Base-by-base conservation (phyloP, 2,888 invertebrate genomes). In the Papilio elwesi region DNA sequence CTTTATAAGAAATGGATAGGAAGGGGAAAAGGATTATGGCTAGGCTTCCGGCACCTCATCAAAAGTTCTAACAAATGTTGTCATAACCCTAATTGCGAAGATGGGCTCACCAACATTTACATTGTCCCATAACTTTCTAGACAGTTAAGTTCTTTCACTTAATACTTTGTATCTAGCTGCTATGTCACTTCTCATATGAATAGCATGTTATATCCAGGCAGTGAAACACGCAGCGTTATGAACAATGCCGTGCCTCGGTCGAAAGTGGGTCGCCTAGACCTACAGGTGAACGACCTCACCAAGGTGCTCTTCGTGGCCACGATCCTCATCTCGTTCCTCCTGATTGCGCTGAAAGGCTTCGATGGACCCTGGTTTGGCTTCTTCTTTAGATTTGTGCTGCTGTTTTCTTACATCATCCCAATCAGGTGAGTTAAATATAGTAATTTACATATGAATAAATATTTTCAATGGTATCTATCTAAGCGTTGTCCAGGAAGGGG, bases 381-480 rank as follows among this genome's bases (percentile, higher is more conserved):
- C 90, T 96, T 99, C 95, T 98, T 99, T 93, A 95, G 99, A 83
- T 99, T 99, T 85, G 96, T 99, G 69, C 95, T 99, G 59, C 95
- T 99, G 16, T 99, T 99, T 93, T 99, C 99, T 0, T 99, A 99
- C 92, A 99, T 99, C 82, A 99, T 99, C 85, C 99, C 99, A 15
- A 98, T 99, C 81, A 98, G 97, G 96, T 97, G 82, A 93, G 91
- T 80, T 59, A 11, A 68, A 59, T 51, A 62, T n/a, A n/a, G 15
- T 52, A 15, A 16, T 6, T 1, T 9, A 15, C n/a, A 0, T 52
- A n/a, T 52, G 2, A 52, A 52, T n/a, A 4, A n/a, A n/a, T n/a
- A 7, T 52, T n/a, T n/a, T n/a, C 2, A 52, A 43, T 43, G 43
- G 6, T 43, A 5, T 43, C 6, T 26, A 26, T 2, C 2, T 26